These are phyloP conservation scores for Peromyscus maniculatus DNA, from an alignment of 2,113 vertebrate species.

Conservation along the genomic window DNA sequence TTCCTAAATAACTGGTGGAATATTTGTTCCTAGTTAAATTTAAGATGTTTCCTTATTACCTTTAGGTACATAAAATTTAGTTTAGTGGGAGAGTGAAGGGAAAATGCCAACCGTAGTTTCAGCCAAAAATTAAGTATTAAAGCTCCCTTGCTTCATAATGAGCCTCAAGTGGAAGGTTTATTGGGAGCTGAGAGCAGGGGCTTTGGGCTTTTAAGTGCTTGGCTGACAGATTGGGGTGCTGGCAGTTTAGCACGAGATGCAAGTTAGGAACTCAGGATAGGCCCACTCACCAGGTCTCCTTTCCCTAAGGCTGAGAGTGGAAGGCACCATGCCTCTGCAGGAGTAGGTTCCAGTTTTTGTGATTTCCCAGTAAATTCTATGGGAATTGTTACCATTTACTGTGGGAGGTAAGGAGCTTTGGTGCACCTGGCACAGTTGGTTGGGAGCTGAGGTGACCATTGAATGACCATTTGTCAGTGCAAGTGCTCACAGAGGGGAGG, in stretches of 20 bases:
- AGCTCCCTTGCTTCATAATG: constrained; percentile 59
- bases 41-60: constrained; percentile 86
- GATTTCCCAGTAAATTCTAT: too few relatives aligned
- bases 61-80: constrained; percentile 83
- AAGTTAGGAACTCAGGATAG: neutral
- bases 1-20: constrained; percentile 88
- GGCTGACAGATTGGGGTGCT: neutral
- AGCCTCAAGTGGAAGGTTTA: constrained; percentile 65
- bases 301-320: neutral
- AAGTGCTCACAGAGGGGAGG: fast-evolving
- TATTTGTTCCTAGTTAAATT: constrained; percentile 88
- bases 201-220: constrained; percentile 49
- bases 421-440: fast-evolving
- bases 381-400: neutral
- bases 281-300: fast-evolving
- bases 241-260: neutral
- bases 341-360: neutral
- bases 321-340: neutral
- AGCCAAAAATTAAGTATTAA: constrained; percentile 79
- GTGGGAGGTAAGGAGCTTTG: neutral
- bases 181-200: constrained; percentile 56
- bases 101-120: constrained; percentile 70
- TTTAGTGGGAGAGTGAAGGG: constrained; percentile 68
- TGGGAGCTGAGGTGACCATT: neutral
- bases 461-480: too few relatives aligned